These are phyloP conservation scores for Thymelicus lineola DNA, from an alignment of 2,888 invertebrate species.

Conservation along the genomic window DNA sequence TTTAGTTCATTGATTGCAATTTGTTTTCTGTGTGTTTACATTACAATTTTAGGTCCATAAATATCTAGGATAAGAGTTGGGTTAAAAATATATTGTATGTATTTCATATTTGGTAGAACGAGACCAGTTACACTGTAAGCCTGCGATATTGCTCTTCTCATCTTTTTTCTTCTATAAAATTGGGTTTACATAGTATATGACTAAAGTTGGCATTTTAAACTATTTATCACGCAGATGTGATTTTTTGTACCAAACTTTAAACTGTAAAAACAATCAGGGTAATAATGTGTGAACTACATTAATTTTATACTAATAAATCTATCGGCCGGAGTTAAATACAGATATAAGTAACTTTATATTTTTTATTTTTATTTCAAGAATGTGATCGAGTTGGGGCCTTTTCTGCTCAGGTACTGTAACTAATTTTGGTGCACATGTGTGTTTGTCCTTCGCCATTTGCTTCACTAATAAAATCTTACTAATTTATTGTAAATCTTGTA, in stretches of 20 bases:
- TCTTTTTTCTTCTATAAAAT: too few relatives aligned
- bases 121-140: not conserved
- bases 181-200: too few relatives aligned
- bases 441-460: constrained; percentile 24
- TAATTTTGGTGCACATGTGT: constrained; percentile 36
- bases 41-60: too few relatives aligned
- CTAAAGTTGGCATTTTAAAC: too few relatives aligned
- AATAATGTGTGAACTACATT: not conserved
- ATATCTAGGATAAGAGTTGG: too few relatives aligned
- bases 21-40: too few relatives aligned
- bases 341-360: constrained; percentile 23
- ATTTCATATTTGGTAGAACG: not conserved
- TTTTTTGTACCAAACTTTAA: too few relatives aligned
- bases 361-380: constrained; percentile 39
- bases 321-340: not conserved
- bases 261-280: not conserved
- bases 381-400: constrained; percentile 31
- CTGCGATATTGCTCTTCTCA: too few relatives aligned
- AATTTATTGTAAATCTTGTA: not conserved
- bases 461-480: constrained; percentile 11
- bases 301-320: not conserved
- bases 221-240: too few relatives aligned
- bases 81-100: not conserved
- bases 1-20: too few relatives aligned
- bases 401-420: constrained; percentile 40